Evolutionary conservation across 2,113 vertebrate species (phyloP), one percentile per base, ranked within the genome.

Genomic region (Elephas maximus): DNA sequence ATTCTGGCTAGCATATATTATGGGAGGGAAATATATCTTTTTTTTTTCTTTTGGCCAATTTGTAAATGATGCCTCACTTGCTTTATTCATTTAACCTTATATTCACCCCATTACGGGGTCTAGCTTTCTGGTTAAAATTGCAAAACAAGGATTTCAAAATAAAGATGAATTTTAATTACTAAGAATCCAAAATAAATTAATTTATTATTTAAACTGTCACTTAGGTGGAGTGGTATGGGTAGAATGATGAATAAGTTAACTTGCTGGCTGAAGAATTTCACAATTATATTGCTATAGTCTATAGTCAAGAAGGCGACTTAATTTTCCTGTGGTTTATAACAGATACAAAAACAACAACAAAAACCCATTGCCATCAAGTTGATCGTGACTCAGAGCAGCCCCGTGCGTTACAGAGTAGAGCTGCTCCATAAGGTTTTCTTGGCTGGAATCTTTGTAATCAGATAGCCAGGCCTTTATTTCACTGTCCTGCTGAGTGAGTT

Each of bases 291-390:
- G 5, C 30, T 82, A 53, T 94, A 74, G 12, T 89, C 11, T 60
- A 51, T 0, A 80, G 26, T 4, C 21, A 74, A 89, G 6, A 92
- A 85, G 84, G 57, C 81, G 10, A 90, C 44, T 80, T 83, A 77
- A 84, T 67, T 69, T 6, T 87, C 15, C 48, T 80, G 1, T 77
- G 24, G 78, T 84, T 94, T 94, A 84, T 90, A 78, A 91, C 85
- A 62, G 12, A 80, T 4, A 26, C 33, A 85, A 14, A 1, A 30
- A 92, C 37, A 51, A 92, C 12, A 57, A 57, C 53, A 57, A 57
- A 57, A 57, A 57, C 53, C 15, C 11, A 3, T 57, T 57, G 53
- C 53, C 53, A 15, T 57, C 48, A 8, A 48, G 48, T 4, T 48
- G 48, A 48, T 48, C 53, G 11, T 57, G 53, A 57, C 53, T 57